These are phyloP conservation scores for Pinctada fucata DNA, from an alignment of 2,888 invertebrate species.

Conservation along the genomic window DNA sequence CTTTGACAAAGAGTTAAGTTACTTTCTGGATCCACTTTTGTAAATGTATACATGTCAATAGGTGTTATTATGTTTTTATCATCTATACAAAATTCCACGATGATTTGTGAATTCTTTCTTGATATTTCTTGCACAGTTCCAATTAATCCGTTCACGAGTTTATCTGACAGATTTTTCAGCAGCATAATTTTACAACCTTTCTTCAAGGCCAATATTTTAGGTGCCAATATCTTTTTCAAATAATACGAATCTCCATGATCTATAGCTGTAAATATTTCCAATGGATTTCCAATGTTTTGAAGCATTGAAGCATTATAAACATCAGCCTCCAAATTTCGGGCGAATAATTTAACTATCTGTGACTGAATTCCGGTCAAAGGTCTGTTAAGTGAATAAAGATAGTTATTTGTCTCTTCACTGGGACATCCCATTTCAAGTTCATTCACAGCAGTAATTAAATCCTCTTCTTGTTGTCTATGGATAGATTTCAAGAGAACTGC, in stretches of 20 bases:
- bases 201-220: slow-evolving; percentile 24
- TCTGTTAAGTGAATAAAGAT: not conserved
- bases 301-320: not conserved
- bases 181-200: not conserved
- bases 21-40: slow-evolving; percentile 18
- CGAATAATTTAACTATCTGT: not conserved
- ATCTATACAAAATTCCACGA: not conserved
- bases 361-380: not conserved
- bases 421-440: not conserved
- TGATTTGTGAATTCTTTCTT: too few species aligned
- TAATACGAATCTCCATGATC: slow-evolving; percentile 20
- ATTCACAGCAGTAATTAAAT: not conserved
- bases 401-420: not conserved
- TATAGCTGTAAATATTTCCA: slow-evolving; percentile 9
- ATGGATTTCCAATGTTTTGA: not conserved
- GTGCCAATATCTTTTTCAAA: slow-evolving; percentile 26
- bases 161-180: not conserved
- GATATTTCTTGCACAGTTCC: not conserved
- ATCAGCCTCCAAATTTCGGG: not conserved
- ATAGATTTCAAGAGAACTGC: not conserved
- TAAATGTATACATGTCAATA: not conserved
- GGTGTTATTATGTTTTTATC: not conserved
- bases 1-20: slow-evolving; percentile 12
- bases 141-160: slow-evolving; percentile 2
- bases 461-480: not conserved